Percentiles rank a stretch among this genome's conserved stretches.
These are phyloP conservation scores for Axinella damicornis DNA, from an alignment of 37 sponge, comb jelly and placozoan genomes.

Conservation along the genomic window DNA sequence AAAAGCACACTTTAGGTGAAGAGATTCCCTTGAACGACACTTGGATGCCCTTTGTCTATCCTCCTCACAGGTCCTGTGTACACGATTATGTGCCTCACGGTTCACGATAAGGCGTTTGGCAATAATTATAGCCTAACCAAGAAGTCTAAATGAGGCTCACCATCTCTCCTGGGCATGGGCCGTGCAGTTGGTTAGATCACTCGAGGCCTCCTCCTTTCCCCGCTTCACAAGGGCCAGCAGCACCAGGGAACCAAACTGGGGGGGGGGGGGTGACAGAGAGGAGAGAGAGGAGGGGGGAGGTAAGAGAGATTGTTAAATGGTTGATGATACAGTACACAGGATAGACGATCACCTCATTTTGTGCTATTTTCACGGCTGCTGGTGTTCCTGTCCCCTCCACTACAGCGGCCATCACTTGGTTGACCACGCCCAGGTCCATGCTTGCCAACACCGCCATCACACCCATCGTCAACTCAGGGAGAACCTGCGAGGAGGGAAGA, in stretches of 20 bases:
- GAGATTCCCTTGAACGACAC: no score
- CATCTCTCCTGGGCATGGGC: no score
- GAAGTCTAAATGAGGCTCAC: no score
- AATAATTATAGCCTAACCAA: no score
- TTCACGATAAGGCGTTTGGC: no score
- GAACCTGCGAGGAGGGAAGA: conserved; percentile 15
- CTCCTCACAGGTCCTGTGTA: no score
- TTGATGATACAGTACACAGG: no score
- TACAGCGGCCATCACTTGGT: not conserved
- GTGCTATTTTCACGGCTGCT: not conserved
- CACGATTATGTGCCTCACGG: no score
- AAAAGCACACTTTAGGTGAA: no score
- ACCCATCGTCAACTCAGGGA: conserved; percentile 4
- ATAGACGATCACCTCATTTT: not conserved
- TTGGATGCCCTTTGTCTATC: no score
- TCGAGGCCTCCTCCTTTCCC: not conserved
- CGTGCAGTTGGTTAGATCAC: no score
- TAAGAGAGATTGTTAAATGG: not conserved
- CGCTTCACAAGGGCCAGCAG: not conserved
- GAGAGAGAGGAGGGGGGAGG: not conserved
- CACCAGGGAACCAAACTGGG: not conserved
- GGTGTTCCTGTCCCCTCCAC: not conserved
- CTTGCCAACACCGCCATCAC: not conserved
- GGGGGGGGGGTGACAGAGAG: no score
- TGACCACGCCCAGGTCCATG: conserved; percentile 1